Conservation (phyloP, 2,113 vertebrate species). For the Callospermophilus lateralis region DNA sequence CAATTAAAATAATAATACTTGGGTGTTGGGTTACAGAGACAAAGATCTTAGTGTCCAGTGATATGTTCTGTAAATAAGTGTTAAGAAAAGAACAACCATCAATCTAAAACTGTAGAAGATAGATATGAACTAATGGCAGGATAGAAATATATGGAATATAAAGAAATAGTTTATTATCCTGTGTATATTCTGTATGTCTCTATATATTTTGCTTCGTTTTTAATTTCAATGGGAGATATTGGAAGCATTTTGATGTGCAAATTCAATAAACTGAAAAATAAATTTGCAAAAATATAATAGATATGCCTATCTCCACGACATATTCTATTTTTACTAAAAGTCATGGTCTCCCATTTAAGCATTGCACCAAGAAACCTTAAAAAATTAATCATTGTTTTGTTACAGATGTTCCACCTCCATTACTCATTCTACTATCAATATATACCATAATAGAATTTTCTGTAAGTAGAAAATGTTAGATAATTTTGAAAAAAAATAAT, state of each 20-base stretch:
- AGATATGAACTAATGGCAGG: background rate
- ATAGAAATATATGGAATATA: fast-evolving
- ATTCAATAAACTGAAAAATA: background rate
- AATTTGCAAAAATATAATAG: background rate
- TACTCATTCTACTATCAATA: background rate
- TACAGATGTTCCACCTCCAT: background rate
- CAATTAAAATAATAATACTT: background rate
- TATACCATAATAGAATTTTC: background rate
- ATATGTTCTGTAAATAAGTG: background rate
- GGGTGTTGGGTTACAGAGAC: background rate
- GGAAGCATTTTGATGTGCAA: background rate
- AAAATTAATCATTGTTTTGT: background rate
- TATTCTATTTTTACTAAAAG: background rate
- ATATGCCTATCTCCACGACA: fast-evolving
- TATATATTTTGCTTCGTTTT: background rate
- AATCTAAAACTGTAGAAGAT: background rate
- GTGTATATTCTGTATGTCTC: background rate
- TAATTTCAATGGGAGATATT: background rate
- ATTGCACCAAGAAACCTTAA: background rate
- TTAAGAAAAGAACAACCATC: background rate
- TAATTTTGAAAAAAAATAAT: background rate
- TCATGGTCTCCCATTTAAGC: background rate
- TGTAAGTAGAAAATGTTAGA: background rate
- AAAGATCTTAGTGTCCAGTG: background rate
- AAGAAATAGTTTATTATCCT: background rate